A percentile compares a stretch with the other conserved stretches of the same genome.
Conservation (phyloP, 2,888 invertebrate species). For the Pegoplata infirma region DNA sequence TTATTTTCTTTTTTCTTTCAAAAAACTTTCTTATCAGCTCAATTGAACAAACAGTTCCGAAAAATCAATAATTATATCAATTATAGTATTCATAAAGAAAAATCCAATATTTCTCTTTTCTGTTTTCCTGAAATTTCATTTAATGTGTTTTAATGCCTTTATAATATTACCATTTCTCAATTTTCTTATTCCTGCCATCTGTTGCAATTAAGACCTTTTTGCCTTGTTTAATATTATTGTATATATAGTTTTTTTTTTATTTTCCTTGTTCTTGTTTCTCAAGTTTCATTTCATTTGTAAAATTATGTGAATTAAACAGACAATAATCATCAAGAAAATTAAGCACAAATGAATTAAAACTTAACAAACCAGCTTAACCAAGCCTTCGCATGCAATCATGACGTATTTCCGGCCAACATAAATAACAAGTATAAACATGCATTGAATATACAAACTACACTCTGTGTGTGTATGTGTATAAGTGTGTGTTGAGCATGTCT, state of each 20-base stretch:
- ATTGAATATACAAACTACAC: slow-evolving; percentile 23
- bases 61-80: no score
- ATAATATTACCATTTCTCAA: neutral
- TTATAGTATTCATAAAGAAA: no score
- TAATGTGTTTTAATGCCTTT: no score
- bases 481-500: no score
- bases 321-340: slow-evolving; percentile 55
- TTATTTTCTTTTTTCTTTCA: no score
- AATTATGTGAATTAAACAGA: slow-evolving; percentile 53
- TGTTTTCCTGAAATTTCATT: no score
- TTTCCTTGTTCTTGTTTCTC: neutral
- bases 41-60: no score
- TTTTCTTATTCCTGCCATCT: neutral
- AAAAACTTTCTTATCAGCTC: no score
- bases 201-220: neutral
- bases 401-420: slow-evolving; percentile 53
- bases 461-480: neutral
- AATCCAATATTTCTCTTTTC: no score
- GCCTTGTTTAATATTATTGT: no score
- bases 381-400: slow-evolving; percentile 56
- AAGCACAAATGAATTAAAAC: slow-evolving; percentile 55
- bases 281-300: slow-evolving; percentile 42
- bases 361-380: slow-evolving; percentile 54
- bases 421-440: slow-evolving; percentile 23
- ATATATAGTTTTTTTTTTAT: no score